Percentiles rank a stretch among this genome's conserved stretches.
Evolutionary conservation across 2,113 vertebrate genomes (phyloP).

Genomic region (Neotragus moschatus): DNA sequence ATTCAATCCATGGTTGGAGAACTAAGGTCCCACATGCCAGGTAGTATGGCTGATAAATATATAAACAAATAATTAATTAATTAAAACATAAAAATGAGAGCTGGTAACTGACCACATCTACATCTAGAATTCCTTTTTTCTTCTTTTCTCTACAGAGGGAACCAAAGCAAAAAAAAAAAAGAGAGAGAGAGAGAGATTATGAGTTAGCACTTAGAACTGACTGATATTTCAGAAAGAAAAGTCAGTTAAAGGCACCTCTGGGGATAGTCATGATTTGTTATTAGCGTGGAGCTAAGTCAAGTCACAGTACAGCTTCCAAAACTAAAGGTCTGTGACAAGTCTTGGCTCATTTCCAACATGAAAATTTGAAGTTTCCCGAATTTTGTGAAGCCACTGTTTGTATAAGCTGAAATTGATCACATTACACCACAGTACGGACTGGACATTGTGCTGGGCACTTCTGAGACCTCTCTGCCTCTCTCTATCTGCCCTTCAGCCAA

Average conservation of each 20-base stretch:
- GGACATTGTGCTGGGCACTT: neutral
- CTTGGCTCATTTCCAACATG: neutral
- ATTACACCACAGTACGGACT: neutral
- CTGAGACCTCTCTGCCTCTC: neutral
- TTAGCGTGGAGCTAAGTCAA: neutral
- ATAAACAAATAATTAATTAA: neutral
- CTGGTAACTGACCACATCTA: neutral
- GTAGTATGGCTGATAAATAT: neutral
- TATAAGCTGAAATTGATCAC: neutral
- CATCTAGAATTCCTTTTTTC: neutral
- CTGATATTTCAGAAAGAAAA: neutral
- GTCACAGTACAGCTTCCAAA: neutral
- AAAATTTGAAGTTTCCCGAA: neutral
- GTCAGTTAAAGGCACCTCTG: neutral
- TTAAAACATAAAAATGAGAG: neutral
- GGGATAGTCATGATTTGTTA: neutral
- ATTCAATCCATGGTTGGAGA: neutral
- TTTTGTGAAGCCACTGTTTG: neutral
- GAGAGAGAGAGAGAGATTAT: neutral
- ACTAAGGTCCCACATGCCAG: neutral
- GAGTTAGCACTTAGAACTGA: neutral
- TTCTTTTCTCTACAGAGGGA: neutral
- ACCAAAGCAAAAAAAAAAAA: neutral
- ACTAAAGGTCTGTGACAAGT: neutral
- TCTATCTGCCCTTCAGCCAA: constrained; percentile 30